These are phyloP conservation scores for Colossoma macropomum DNA, from an alignment of 2,113 vertebrate genomes.

Conservation along the genomic window DNA sequence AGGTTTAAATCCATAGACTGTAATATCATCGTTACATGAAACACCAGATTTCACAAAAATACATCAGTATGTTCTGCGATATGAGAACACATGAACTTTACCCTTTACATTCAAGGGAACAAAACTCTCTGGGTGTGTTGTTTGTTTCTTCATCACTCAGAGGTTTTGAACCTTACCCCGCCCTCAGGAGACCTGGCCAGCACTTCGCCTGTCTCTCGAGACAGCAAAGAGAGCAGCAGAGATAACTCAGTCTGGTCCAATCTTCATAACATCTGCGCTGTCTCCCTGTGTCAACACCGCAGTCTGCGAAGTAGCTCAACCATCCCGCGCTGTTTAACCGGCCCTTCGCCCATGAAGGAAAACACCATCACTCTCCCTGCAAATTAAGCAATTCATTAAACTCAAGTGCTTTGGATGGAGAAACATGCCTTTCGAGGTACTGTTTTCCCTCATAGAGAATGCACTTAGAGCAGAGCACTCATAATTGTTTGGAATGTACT, in stretches of 20 bases:
- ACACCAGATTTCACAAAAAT: too few relatives aligned
- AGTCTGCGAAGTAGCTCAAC: constrained; percentile 27
- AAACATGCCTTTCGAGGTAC: constrained; percentile 22
- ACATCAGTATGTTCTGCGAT: too few relatives aligned
- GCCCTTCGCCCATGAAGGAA: constrained; percentile 26
- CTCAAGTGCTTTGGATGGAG: constrained; percentile 42
- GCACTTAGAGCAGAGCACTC: constrained; percentile 35
- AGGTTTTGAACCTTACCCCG: constrained; percentile 28
- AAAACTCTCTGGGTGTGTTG: constrained; percentile 15
- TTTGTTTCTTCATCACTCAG: constrained; percentile 48
- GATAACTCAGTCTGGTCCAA: constrained; percentile 16
- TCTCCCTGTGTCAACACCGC: constrained; percentile 10
- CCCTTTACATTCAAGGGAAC: constrained; percentile 21
- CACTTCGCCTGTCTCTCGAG: constrained; percentile 3
- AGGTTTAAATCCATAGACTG: too few relatives aligned
- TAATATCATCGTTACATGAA: too few relatives aligned
- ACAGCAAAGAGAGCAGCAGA: constrained; percentile 4
- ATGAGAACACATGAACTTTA: not conserved
- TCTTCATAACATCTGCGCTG: constrained; percentile 44
- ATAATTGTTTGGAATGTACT: not conserved
- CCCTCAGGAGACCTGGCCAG: constrained; percentile 32
- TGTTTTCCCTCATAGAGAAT: constrained; percentile 22
- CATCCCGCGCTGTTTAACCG: constrained; percentile 34
- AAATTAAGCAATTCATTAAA: constrained; percentile 54
- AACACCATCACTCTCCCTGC: constrained; percentile 31